These are phyloP conservation scores for Synergus gifuensis DNA, from an alignment of 2,888 invertebrate genomes.

Conservation along the genomic window DNA sequence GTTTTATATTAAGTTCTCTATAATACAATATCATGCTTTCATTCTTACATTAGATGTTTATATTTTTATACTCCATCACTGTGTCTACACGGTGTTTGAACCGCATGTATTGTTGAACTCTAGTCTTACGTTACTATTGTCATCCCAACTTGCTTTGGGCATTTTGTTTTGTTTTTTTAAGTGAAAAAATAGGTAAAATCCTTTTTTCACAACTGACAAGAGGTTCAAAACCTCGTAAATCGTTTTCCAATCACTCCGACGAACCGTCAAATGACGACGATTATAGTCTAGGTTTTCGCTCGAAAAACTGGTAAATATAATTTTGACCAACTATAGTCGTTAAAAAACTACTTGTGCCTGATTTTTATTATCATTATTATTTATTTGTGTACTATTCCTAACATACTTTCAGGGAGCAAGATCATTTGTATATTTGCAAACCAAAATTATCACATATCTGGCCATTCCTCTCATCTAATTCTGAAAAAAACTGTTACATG, in stretches of 20 bases:
- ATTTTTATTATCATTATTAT: slow-evolving; percentile 63
- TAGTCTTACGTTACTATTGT: slow-evolving; percentile 75
- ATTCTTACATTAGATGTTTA: slow-evolving; percentile 71
- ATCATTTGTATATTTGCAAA: slow-evolving; percentile 11
- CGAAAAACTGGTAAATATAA: slow-evolving; percentile 31
- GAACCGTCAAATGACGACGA: slow-evolving; percentile 21
- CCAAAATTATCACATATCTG: background rate
- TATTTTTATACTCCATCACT: slow-evolving; percentile 74
- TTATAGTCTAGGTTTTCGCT: slow-evolving; percentile 46
- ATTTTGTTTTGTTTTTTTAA: slow-evolving; percentile 55
- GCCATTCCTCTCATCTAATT: background rate
- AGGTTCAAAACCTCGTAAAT: slow-evolving; percentile 1
- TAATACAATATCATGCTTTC: slow-evolving; percentile 62
- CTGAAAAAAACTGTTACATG: background rate
- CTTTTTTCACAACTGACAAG: background rate
- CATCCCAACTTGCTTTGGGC: slow-evolving; percentile 61
- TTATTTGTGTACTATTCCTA: slow-evolving; percentile 54
- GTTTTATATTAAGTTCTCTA: slow-evolving; percentile 62
- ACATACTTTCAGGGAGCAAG: slow-evolving; percentile 42
- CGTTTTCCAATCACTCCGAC: slow-evolving; percentile 17
- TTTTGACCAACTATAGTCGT: slow-evolving; percentile 46
- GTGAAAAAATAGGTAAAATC: slow-evolving; percentile 29
- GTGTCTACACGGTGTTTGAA: slow-evolving; percentile 69
- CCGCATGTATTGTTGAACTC: slow-evolving; percentile 76
- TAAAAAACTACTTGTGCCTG: slow-evolving; percentile 73